Base-by-base conservation (phyloP, 1,140 invertebrate species). In the Battus philenor region DNA sequence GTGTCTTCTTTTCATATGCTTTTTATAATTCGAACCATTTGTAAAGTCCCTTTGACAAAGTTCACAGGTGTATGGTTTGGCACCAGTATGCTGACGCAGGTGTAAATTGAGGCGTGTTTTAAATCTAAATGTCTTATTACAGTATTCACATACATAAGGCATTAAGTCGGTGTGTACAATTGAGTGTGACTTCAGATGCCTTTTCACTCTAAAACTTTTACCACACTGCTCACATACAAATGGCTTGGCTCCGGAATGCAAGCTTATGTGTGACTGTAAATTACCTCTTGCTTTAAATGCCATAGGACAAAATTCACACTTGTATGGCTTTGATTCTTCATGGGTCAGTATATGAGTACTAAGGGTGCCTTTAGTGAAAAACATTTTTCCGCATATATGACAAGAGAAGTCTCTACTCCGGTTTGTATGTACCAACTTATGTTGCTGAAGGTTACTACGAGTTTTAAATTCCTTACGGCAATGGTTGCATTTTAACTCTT, bases 151-250 rank as follows among this genome's bases (percentile, higher is more conserved):
- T 11, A 88, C 88, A 50, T 90, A 93, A 0, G 95, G 95, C 89
- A 95, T 95, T 44, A 94, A 92, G 17, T 95, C 95, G 1, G 95
- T 97, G 65, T 97, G 96, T 8, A 93, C 91, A 44, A 83, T 85
- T 1, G 76, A 77, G 43, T 85, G 81, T 0, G 77, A 83, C 55
- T 82, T 81, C 3, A 85, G 54, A 39, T 79, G 78, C 6, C 77
- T 49, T 68, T 85, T 82, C 86, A 91, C 63, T 47, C 91, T 68
- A 60, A 95, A 95, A 55, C 90, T 90, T 61, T 91, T 89, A 1
- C 91, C 91, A 55, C 93, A 95, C 20, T 91, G 90, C 31, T 91
- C 89, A 68, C 93, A 95, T 13, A 92, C 89, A 80, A 94, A 93
- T 0, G 92, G 92, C 72, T 94, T 94, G 1, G 91, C 88, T 1